phyloP scores from a whole-genome alignment of 2,113 vertebrate genomes.

The Sinocyclocheilus maitianheensis region DNA sequence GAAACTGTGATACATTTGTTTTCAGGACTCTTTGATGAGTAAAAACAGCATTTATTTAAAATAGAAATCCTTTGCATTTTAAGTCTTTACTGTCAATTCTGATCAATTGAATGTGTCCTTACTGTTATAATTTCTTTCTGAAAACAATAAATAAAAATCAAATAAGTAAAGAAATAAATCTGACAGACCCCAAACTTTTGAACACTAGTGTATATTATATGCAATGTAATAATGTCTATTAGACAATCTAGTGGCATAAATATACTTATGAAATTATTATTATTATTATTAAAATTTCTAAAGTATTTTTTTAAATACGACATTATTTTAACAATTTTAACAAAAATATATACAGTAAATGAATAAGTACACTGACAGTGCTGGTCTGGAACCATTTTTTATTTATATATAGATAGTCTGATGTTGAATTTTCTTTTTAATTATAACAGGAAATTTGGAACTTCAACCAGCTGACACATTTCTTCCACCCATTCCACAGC shows the following conservation, averaged over 20 bases:
- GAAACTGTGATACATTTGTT: neutral
- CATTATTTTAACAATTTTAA: neutral
- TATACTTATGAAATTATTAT: neutral
- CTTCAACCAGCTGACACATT: neutral
- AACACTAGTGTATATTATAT: neutral
- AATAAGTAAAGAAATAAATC: too few relatives aligned
- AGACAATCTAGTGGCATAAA: neutral
- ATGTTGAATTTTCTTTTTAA: neutral
- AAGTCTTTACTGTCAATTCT: neutral
- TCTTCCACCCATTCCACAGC: constrained; percentile 17
- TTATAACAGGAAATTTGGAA: constrained; percentile 7
- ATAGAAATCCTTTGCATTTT: neutral
- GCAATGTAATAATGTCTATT: neutral
- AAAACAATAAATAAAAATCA: too few relatives aligned
- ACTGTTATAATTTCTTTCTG: neutral
- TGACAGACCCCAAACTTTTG: neutral
- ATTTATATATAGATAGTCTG: neutral
- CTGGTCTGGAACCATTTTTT: neutral
- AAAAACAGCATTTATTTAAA: neutral
- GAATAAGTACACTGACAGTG: neutral
- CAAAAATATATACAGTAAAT: neutral
- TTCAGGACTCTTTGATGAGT: neutral
- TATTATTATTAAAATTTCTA: too few relatives aligned
- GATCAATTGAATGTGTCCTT: neutral
- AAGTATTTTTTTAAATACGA: neutral